Base-by-base conservation (phyloP, 2,888 invertebrate genomes). In the Phania funesta region DNA sequence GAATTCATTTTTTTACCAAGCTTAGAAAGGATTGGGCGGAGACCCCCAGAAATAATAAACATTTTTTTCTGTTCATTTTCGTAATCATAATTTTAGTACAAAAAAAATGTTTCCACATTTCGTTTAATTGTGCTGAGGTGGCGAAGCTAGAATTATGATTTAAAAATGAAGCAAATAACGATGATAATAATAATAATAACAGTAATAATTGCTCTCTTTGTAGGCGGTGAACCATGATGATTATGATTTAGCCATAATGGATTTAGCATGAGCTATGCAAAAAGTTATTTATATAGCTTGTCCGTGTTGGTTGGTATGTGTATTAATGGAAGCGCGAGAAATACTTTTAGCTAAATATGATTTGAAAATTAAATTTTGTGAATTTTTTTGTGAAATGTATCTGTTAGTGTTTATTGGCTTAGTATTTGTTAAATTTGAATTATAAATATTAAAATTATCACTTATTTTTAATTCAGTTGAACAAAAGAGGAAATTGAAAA, bases 201-300 rank as follows among this genome's bases (percentile, higher is more conserved):
- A 50, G 16, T 7, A 71, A 81, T 70, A 78, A 78, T 78, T 82
- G 82, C 64, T 64, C 68, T 50, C 44, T 78, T 78, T 78, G 29
- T 68, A 74, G 74, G 82, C 67, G 82, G 68, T 70, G 64, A 70
- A 74, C 82, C 78, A 56, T 82, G 46, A 64, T 65, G 64, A 74
- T 78, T 64, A 58, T 41, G 56, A 16, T 71, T 70, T 56, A 44
- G 18, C 44, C 44, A 50, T 58, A 78, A 82, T 78, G 20, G 11
- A 50, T 74, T 82, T 54, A 52, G 29, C 20, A 58, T 81, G 29
- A 77, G 70, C 78, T 78, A 73, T 78, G 32, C 29, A 64, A 11
- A 7, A 32, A 18, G 11, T 7, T 38, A 44, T 46, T 46, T 7
- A 1, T n/a, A 16, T 3, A 16, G n/a, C 0, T 41, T n/a, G n/a